Evolutionary conservation across 2,113 vertebrate species (phyloP).

Genomic region (Serilophus lunatus): DNA sequence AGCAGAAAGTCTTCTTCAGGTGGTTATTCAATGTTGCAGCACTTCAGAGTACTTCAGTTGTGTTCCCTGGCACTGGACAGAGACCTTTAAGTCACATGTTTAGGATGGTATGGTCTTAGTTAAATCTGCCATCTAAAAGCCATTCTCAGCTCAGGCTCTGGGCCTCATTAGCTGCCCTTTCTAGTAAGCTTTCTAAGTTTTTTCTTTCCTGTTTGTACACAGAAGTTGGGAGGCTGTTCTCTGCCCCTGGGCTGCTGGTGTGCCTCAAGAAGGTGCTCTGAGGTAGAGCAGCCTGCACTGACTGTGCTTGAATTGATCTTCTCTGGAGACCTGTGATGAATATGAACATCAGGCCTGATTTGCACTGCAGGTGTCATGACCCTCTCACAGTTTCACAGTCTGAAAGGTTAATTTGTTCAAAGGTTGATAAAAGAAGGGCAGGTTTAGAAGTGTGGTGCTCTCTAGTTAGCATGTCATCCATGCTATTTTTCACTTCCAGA

Average conservation of each 20-base stretch:
- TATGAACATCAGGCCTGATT: rapidly evolving
- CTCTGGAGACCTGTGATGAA: background rate
- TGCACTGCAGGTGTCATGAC: background rate
- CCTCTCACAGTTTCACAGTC: background rate
- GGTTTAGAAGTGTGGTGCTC: background rate
- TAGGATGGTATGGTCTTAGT: background rate
- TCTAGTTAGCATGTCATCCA: background rate
- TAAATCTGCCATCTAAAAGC: background rate
- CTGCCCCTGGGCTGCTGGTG: background rate
- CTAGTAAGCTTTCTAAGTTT: background rate
- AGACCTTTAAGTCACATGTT: background rate
- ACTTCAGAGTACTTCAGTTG: background rate
- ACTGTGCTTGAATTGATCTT: background rate
- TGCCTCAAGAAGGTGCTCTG: background rate
- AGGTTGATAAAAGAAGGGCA: background rate
- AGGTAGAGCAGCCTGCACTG: background rate
- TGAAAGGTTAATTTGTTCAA: background rate
- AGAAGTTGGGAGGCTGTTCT: background rate
- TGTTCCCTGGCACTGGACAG: background rate
- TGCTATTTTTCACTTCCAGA: background rate
- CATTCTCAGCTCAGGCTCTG: background rate
- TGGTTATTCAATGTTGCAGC: background rate
- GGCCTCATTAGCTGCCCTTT: background rate
- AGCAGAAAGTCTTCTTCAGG: background rate
- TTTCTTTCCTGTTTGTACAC: background rate